A percentile compares a stretch with the other conserved stretches of the same genome.
phyloP scores from a whole-genome alignment of 2,888 invertebrate species.

The Chymomyza fuscimana region DNA sequence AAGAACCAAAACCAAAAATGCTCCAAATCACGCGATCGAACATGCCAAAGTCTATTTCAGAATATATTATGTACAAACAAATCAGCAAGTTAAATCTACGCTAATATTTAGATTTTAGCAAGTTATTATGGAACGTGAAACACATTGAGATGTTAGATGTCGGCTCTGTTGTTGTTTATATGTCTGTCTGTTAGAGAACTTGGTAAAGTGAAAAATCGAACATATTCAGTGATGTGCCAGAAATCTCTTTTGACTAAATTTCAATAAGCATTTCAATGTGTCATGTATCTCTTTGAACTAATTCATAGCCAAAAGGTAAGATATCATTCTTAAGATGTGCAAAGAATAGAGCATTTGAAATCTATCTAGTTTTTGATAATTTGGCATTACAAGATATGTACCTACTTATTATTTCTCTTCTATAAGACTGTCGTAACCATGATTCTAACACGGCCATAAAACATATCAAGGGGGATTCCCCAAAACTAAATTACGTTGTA shows the following conservation, averaged over 20 bases:
- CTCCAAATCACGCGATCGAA: background rate
- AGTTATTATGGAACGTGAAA: background rate
- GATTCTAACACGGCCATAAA: no score
- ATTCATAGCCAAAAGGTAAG: no score
- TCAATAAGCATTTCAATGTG: no score
- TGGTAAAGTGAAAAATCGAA: background rate
- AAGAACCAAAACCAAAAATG: background rate
- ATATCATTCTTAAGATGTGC: no score
- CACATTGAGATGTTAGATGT: background rate
- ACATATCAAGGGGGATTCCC: no score
- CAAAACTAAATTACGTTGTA: no score
- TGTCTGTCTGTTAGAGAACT: background rate
- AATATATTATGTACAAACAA: background rate
- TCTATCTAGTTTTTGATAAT: no score
- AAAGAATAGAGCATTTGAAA: no score
- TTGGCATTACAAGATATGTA: no score
- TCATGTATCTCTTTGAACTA: no score
- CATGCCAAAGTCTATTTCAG: background rate
- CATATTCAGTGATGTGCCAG: background rate
- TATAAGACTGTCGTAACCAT: no score
- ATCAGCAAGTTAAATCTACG: background rate
- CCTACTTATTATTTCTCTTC: no score
- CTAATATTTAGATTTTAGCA: background rate
- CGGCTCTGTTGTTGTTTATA: conserved; percentile 1
- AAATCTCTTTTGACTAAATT: background rate